A percentile compares a stretch with the other conserved stretches of the same genome.
Evolutionary conservation across 2,797 vertebrate genomes (phyloP).

Genomic region (Acanthiza pusilla): DNA sequence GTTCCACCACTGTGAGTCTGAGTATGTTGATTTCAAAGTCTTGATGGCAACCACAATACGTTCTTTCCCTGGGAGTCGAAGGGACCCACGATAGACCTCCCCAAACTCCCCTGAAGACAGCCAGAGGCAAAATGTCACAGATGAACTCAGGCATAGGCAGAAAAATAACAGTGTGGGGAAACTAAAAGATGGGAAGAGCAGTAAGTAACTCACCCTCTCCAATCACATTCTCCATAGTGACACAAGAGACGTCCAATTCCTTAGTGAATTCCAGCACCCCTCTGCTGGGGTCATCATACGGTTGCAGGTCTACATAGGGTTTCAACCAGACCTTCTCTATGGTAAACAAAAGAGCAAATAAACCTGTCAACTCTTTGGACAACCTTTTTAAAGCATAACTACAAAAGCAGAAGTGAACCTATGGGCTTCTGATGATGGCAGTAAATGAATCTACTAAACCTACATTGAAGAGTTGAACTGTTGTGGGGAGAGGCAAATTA

Average conservation of each 20-base stretch:
- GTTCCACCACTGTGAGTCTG: conserved; percentile 85
- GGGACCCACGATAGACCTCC: conserved; percentile 75
- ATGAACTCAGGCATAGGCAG: neutral
- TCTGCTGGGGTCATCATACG: conserved; percentile 76
- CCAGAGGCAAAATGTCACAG: neutral
- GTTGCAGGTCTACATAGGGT: conserved; percentile 77
- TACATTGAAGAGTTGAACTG: neutral
- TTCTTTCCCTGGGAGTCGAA: conserved; percentile 67
- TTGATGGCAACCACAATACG: conserved; percentile 74
- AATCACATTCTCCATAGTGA: conserved; percentile 74
- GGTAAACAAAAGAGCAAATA: neutral
- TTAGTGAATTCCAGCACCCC: conserved; percentile 76
- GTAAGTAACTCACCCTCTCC: conserved; percentile 70
- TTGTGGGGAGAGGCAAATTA: neutral
- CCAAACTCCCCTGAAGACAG: conserved; percentile 75
- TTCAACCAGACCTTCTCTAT: conserved; percentile 78
- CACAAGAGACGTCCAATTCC: conserved; percentile 67
- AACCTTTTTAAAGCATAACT: neutral
- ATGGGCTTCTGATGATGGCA: neutral
- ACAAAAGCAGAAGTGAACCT: neutral
- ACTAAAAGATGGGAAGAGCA: neutral
- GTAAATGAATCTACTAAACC: neutral
- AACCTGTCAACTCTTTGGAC: neutral
- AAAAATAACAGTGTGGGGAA: neutral
- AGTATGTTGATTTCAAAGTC: conserved; percentile 75